Evolutionary conservation across 1,140 invertebrate species (phyloP).

Genomic region (Oncopodura yosiiana): DNA sequence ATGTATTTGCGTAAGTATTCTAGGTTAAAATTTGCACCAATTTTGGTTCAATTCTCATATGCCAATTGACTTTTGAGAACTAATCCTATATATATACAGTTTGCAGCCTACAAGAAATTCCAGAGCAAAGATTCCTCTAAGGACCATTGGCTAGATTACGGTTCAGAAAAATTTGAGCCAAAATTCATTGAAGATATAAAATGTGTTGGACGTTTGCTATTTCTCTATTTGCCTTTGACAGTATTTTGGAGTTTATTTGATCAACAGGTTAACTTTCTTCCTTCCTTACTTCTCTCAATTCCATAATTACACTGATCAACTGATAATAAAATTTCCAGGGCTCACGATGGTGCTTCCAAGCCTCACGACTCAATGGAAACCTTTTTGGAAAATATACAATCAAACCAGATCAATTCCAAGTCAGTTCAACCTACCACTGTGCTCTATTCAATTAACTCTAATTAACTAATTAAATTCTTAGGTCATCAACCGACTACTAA

Average conservation of each 20-base stretch:
- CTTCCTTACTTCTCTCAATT: not conserved
- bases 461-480: too few relatives aligned
- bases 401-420: conserved; percentile 84
- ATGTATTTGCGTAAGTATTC: conserved; percentile 63
- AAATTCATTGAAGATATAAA: conserved; percentile 66
- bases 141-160: conserved; percentile 69
- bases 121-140: too few relatives aligned
- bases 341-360: conserved; percentile 91
- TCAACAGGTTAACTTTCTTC: conserved; percentile 52
- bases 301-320: conserved; percentile 21
- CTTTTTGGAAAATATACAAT: conserved; percentile 53
- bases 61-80: too few relatives aligned
- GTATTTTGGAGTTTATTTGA: conserved; percentile 84
- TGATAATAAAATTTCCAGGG: conserved; percentile 49
- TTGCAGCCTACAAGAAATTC: too few relatives aligned
- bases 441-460: too few relatives aligned
- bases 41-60: too few relatives aligned
- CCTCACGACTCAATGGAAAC: conserved; percentile 76
- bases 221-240: conserved; percentile 71
- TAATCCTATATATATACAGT: too few relatives aligned
- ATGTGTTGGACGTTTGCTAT: conserved; percentile 56
- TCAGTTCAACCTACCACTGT: not conserved
- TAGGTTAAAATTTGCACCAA: too few relatives aligned
- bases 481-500: conserved; percentile 70
- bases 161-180: conserved; percentile 56